These are phyloP conservation scores for Tupiocoris notatus DNA, from an alignment of 2,888 invertebrate species.

Conservation along the genomic window DNA sequence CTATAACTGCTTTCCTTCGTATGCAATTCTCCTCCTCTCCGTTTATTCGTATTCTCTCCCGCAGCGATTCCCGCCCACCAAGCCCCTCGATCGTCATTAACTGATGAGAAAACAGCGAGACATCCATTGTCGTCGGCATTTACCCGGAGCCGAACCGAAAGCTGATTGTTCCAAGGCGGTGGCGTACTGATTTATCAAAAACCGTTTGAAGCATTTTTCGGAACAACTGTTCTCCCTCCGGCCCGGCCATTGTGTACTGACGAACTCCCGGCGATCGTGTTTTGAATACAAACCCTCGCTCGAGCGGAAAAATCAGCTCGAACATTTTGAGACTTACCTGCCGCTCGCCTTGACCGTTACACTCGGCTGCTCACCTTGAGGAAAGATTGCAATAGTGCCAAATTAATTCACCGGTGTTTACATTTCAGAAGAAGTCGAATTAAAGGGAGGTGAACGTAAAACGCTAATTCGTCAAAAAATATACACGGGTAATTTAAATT, in stretches of 20 bases:
- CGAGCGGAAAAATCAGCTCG: slow-evolving; percentile 38
- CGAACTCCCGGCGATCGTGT: slow-evolving; percentile 31
- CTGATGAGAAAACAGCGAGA: slow-evolving; percentile 34
- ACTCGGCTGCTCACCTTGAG: neutral
- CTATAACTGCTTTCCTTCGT: neutral
- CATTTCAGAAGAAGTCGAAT: too few relatives aligned
- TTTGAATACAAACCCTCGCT: slow-evolving; percentile 37
- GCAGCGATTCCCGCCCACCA: neutral
- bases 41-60: neutral
- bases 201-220: slow-evolving; percentile 22
- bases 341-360: slow-evolving; percentile 28
- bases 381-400: too few relatives aligned
- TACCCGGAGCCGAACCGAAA: neutral
- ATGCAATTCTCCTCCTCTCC: neutral
- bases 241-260: neutral
- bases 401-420: too few relatives aligned
- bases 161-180: slow-evolving; percentile 25
- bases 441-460: too few relatives aligned
- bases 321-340: slow-evolving; percentile 1
- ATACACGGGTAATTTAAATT: too few relatives aligned
- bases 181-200: slow-evolving; percentile 36
- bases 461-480: too few relatives aligned
- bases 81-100: slow-evolving; percentile 16
- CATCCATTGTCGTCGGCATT: slow-evolving; percentile 23
- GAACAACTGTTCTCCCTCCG: slow-evolving; percentile 31